These are phyloP conservation scores for Drosophila lutescens DNA, from an alignment of 2,888 invertebrate species.

Conservation along the genomic window DNA sequence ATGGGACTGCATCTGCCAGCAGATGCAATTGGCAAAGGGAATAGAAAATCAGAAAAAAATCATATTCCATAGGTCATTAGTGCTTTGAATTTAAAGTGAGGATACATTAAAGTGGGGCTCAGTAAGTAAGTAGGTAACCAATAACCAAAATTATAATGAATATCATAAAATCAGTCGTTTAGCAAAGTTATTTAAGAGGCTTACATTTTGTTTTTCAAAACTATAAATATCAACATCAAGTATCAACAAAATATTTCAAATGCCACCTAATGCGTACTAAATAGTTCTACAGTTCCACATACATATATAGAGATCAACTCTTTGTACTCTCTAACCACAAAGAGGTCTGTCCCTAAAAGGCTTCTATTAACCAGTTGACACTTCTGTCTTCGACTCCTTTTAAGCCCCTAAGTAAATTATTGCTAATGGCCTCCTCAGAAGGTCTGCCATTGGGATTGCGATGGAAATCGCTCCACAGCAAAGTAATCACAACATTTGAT, in stretches of 20 bases:
- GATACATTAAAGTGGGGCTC: neutral
- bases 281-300: accelerated
- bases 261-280: too few relatives aligned
- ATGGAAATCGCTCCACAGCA: slow-evolving; percentile 62
- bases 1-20: slow-evolving; percentile 14
- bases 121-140: neutral
- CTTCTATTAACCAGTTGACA: slow-evolving; percentile 39
- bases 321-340: neutral
- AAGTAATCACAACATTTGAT: slow-evolving; percentile 82
- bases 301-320: neutral
- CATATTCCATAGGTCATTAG: slow-evolving; percentile 8
- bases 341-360: slow-evolving; percentile 36
- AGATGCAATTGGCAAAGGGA: slow-evolving; percentile 10
- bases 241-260: neutral
- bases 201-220: too few relatives aligned
- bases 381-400: slow-evolving; percentile 55
- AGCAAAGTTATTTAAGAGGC: too few relatives aligned
- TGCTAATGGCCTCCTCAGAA: slow-evolving; percentile 70
- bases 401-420: slow-evolving; percentile 76
- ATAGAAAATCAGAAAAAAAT: neutral
- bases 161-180: neutral
- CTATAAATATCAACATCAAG: too few relatives aligned
- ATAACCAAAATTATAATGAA: neutral
- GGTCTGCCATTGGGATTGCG: slow-evolving; percentile 13
- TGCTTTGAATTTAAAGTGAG: neutral